Conservation (phyloP, 2,888 invertebrate genomes). For the Parnassius mnemosyne region DNA sequence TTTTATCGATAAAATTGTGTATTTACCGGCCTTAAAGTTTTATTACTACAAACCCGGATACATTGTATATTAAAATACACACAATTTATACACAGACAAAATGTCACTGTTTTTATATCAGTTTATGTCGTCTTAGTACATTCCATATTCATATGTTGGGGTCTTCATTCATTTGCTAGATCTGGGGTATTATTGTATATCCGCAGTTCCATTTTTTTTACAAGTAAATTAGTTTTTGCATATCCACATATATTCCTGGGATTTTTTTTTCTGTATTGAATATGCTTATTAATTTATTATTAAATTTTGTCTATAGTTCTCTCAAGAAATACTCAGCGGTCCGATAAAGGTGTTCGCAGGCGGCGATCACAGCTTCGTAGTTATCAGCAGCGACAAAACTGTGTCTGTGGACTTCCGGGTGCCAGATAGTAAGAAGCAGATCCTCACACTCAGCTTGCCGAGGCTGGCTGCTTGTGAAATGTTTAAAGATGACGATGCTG, state of each 20-base stretch:
- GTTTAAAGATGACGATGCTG: slow-evolving; percentile 81
- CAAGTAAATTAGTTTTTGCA: not conserved
- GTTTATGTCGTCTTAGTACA: no score
- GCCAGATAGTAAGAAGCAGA: slow-evolving; percentile 81
- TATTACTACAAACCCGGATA: no score
- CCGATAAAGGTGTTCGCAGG: slow-evolving; percentile 87
- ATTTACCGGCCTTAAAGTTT: no score
- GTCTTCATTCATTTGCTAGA: not conserved
- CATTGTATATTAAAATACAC: no score
- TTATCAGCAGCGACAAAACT: slow-evolving; percentile 70
- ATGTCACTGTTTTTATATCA: no score
- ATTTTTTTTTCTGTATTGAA: not conserved
- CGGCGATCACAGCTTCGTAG: slow-evolving; percentile 93
- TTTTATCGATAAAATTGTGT: no score
- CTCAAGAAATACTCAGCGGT: slow-evolving; percentile 59
- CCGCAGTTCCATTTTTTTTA: not conserved
- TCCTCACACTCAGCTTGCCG: slow-evolving; percentile 82
- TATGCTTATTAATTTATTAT: no score
- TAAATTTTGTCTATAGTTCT: slow-evolving; percentile 50
- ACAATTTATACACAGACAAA: no score
- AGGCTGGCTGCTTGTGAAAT: slow-evolving; percentile 81
- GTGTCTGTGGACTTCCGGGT: slow-evolving; percentile 83
- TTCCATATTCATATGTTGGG: not conserved
- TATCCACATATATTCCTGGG: not conserved
- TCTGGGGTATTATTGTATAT: no score